Base-by-base conservation (phyloP, 2,888 invertebrate species). In the Papilio gigon region DNA sequence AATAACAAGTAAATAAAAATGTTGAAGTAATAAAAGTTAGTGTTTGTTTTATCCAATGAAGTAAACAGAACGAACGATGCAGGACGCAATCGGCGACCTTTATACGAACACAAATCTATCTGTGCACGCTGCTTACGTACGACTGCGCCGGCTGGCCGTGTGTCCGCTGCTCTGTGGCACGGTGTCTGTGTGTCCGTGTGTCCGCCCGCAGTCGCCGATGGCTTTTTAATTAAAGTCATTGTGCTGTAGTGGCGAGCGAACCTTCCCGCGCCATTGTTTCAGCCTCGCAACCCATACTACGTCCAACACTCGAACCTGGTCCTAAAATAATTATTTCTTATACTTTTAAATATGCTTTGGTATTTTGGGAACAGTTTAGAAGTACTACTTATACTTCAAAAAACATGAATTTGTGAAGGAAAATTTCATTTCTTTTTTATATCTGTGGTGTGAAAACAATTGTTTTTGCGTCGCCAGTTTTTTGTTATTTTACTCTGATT, bases 181-280 rank as follows among this genome's bases (percentile, higher is more conserved):
- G n/a, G n/a, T n/a, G 53, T 30, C 9, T 3, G 22, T 35, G 8
- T 25, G 44, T 33, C 44, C 30, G 58, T 47, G 20, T 22, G 60
- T 50, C 59, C 27, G 50, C 1, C 6, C 11, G 59, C 61, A 53
- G 33, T 61, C 53, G 20, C 64, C 63, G 63, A 63, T 68, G 64
- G 27, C 25, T 68, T 68, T 68, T 68, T 68, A 68, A 68, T 68
- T 64, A 68, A 68, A 59, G 35, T 47, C 47, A 64, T 68, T 68
- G 64, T 64, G 30, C 4, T 40, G 20, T 30, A 25, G 35, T 61
- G 53, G 67, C 35, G 50, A 42, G 27, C 30, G 50, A 27, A 30
- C 40, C 30, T 27, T 22, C 33, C n/a, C 25, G 11, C 14, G n/a
- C 37, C 8, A 56, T 62, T 62, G 67, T 67, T 42, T 27, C 35